Evolutionary conservation across 2,797 vertebrate genomes (phyloP).

Genomic region (Danio choprae): DNA sequence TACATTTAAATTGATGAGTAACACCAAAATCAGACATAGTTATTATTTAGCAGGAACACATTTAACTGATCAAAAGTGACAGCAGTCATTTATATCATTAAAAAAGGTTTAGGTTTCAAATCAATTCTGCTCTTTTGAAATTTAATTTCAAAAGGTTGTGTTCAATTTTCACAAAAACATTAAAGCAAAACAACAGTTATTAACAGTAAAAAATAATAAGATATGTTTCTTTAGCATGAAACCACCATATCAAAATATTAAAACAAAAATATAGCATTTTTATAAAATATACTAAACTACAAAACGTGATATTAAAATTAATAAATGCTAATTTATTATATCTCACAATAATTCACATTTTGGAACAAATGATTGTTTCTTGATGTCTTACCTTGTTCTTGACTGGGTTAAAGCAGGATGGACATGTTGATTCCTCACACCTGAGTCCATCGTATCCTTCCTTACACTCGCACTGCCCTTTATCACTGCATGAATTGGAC

Average conservation of each 20-base stretch:
- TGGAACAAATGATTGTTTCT: background rate
- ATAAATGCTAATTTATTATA: background rate
- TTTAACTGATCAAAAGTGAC: too few species aligned
- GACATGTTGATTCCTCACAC: constrained; percentile 84
- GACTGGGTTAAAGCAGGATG: constrained; percentile 85
- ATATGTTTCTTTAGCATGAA: background rate
- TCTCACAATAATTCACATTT: background rate
- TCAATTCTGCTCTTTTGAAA: background rate
- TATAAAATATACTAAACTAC: background rate
- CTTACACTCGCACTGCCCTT: constrained; percentile 86
- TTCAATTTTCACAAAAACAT: background rate
- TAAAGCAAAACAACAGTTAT: background rate
- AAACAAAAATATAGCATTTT: background rate
- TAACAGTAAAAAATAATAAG: background rate
- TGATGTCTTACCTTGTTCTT: constrained; percentile 80
- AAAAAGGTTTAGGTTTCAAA: background rate
- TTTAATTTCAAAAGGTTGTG: background rate
- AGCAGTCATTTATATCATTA: background rate
- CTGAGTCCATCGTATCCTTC: constrained; percentile 81
- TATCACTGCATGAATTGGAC: constrained; percentile 74
- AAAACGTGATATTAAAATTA: background rate
- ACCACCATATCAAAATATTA: background rate
- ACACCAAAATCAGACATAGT: background rate
- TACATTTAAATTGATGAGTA: too few species aligned
- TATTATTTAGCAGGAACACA: background rate